Conservation (phyloP, 1,140 invertebrate species). For the Zaprionus gabonicus region DNA sequence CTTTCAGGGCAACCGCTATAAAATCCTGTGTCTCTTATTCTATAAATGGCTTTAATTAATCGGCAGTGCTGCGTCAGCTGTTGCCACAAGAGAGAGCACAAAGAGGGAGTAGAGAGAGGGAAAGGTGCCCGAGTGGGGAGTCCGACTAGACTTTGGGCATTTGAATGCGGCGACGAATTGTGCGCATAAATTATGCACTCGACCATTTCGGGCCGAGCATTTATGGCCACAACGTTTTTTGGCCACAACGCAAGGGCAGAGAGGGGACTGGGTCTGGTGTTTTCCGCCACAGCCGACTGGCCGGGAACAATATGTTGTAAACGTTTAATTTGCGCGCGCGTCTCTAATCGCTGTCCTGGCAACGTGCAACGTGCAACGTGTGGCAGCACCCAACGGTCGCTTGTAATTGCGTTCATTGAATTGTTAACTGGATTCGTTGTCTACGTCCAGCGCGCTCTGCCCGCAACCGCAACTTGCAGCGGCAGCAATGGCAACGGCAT, state of each 20-base stretch:
- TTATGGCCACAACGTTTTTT: conserved; percentile 58
- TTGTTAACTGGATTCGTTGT: conserved; percentile 76
- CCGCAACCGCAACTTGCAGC: conserved; percentile 70
- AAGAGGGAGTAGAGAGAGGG: neutral
- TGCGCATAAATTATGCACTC: conserved; percentile 79
- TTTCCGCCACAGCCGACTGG: conserved; percentile 36
- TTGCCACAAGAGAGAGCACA: conserved; percentile 32
- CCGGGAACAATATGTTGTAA: conserved; percentile 77
- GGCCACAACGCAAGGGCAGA: conserved; percentile 18
- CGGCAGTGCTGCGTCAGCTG: conserved; percentile 64
- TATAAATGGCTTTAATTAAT: conserved; percentile 61
- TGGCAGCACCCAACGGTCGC: conserved; percentile 36
- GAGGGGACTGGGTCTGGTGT: neutral
- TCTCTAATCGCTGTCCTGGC: conserved; percentile 78
- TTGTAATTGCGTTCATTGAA: conserved; percentile 81
- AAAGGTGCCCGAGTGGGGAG: neutral
- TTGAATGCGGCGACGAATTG: conserved; percentile 75
- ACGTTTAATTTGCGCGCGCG: conserved; percentile 77
- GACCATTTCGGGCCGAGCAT: conserved; percentile 65
- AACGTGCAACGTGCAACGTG: conserved; percentile 44
- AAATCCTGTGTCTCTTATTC: conserved; percentile 13
- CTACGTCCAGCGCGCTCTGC: conserved; percentile 38
- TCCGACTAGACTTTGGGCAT: conserved; percentile 41
- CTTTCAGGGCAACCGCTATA: neutral
- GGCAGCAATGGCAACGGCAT: conserved; percentile 6